phyloP scores from a whole-genome alignment of 2,888 invertebrate genomes.

The Sphecodes monilicornis region DNA sequence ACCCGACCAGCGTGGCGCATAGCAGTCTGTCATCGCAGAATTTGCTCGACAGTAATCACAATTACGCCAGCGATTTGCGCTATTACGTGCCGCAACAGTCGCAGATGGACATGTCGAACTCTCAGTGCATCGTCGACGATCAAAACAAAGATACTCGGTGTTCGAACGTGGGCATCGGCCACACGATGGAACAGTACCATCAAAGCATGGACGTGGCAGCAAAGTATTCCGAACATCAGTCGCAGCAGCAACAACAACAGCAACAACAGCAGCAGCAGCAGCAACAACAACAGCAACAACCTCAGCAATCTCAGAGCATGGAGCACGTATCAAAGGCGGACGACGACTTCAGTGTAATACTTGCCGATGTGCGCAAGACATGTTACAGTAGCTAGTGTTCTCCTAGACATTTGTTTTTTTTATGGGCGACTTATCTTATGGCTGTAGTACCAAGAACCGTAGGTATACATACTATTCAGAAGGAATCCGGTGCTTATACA shows the following conservation, averaged over 20 bases:
- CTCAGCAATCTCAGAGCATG: slow-evolving; percentile 75
- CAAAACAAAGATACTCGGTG: slow-evolving; percentile 79
- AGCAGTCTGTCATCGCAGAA: slow-evolving; percentile 78
- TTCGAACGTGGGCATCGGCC: slow-evolving; percentile 75
- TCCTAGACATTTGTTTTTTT: slow-evolving; percentile 24
- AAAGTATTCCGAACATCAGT: slow-evolving; percentile 78
- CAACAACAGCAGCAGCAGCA: not conserved
- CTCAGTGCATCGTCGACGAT: slow-evolving; percentile 82
- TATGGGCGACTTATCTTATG: slow-evolving; percentile 27
- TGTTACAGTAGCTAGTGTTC: slow-evolving; percentile 89
- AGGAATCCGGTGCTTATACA: slow-evolving; percentile 62
- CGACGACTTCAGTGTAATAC: slow-evolving; percentile 95
- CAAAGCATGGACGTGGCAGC: slow-evolving; percentile 78
- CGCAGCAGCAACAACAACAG: slow-evolving; percentile 66
- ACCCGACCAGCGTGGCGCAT: slow-evolving; percentile 74
- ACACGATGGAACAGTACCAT: slow-evolving; percentile 82
- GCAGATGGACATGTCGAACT: slow-evolving; percentile 79
- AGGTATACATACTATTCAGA: slow-evolving; percentile 33
- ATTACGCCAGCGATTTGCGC: slow-evolving; percentile 84
- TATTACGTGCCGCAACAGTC: slow-evolving; percentile 82
- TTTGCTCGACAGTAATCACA: slow-evolving; percentile 86
- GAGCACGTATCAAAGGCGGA: slow-evolving; percentile 88
- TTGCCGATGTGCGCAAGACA: slow-evolving; percentile 95
- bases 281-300: slow-evolving; percentile 68
- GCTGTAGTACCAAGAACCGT: slow-evolving; percentile 52